phyloP scores from a whole-genome alignment of 37 sponge, comb jelly and placozoan genomes.

The Chondrilla cf. caribensis region DNA sequence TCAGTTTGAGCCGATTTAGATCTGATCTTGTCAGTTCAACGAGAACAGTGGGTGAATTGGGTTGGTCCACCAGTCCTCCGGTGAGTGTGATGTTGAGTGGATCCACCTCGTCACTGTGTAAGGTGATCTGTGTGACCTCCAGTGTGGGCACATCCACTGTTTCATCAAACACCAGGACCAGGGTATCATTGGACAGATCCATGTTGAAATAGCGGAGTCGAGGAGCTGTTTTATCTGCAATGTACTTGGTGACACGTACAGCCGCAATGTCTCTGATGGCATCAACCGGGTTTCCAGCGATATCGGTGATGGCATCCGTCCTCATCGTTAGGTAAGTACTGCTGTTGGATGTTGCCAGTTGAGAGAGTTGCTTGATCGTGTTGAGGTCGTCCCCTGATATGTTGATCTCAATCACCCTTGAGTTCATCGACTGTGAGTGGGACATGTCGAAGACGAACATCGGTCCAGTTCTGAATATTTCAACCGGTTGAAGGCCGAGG shows the following conservation, averaged over 20 bases:
- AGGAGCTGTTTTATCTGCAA: conserved; percentile 52
- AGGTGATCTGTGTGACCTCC: conserved; percentile 68
- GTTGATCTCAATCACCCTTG: conserved; percentile 43
- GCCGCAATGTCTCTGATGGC: conserved; percentile 48
- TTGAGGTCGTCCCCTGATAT: conserved; percentile 70
- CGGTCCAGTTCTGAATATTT: conserved; percentile 48
- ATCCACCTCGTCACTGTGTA: conserved; percentile 36
- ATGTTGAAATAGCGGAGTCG: conserved; percentile 44
- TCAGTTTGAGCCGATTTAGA: conserved; percentile 58
- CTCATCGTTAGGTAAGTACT: conserved; percentile 60
- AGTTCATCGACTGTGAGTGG: conserved; percentile 22
- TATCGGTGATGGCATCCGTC: conserved; percentile 58
- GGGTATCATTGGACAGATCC: conserved; percentile 56
- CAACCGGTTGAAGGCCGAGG: conserved; percentile 46
- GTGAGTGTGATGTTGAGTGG: conserved; percentile 32
- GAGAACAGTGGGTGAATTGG: conserved; percentile 39
- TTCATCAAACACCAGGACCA: conserved; percentile 80
- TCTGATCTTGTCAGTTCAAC: conserved; percentile 47
- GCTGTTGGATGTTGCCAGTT: conserved; percentile 25
- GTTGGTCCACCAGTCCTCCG: conserved; percentile 43
- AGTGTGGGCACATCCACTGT: conserved; percentile 56
- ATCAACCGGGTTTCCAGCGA: conserved; percentile 45
- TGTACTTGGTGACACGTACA: conserved; percentile 36
- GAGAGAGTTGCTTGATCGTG: conserved; percentile 53
- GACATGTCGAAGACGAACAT: conserved; percentile 22